Conservation (phyloP, 2,113 vertebrate species). For the Cebus imitator region DNA sequence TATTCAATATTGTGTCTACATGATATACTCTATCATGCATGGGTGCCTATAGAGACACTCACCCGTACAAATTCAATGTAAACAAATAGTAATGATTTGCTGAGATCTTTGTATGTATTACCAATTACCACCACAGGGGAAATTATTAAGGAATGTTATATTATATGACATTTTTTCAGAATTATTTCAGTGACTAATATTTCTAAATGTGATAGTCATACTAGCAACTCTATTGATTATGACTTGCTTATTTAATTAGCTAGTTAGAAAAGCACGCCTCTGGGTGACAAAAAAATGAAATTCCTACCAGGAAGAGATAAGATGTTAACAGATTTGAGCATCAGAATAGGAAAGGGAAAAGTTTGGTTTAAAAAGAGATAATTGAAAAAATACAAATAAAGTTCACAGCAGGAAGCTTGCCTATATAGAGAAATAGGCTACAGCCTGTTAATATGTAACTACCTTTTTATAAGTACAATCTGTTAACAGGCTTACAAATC, state of each 20-base stretch:
- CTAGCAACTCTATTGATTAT: slow-evolving; percentile 74
- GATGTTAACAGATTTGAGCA: slow-evolving; percentile 41
- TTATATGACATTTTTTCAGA: slow-evolving; percentile 33
- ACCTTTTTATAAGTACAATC: slow-evolving; percentile 78
- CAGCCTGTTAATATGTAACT: slow-evolving; percentile 77
- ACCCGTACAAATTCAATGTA: slow-evolving; percentile 76
- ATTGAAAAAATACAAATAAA: slow-evolving; percentile 72
- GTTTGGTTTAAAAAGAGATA: slow-evolving; percentile 71
- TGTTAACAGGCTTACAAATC: slow-evolving; percentile 56
- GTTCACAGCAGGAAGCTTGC: slow-evolving; percentile 61
- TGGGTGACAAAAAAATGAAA: slow-evolving; percentile 75
- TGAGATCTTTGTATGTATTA: slow-evolving; percentile 77
- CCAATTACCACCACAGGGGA: slow-evolving; percentile 75
- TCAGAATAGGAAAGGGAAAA: slow-evolving; percentile 64
- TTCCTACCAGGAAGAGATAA: background rate
- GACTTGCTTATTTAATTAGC: slow-evolving; percentile 79
- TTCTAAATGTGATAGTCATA: slow-evolving; percentile 67
- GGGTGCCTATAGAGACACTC: slow-evolving; percentile 59
- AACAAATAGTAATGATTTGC: slow-evolving; percentile 85
- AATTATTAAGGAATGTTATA: slow-evolving; percentile 65
- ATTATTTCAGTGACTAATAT: slow-evolving; percentile 59
- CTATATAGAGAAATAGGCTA: slow-evolving; percentile 74
- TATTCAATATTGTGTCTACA: slow-evolving; percentile 9
- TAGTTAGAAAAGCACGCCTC: slow-evolving; percentile 76
- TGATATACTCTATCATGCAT: slow-evolving; percentile 7